Evolutionary conservation across 2,888 invertebrate species (phyloP).

Genomic region (Cepaea hortensis): DNA sequence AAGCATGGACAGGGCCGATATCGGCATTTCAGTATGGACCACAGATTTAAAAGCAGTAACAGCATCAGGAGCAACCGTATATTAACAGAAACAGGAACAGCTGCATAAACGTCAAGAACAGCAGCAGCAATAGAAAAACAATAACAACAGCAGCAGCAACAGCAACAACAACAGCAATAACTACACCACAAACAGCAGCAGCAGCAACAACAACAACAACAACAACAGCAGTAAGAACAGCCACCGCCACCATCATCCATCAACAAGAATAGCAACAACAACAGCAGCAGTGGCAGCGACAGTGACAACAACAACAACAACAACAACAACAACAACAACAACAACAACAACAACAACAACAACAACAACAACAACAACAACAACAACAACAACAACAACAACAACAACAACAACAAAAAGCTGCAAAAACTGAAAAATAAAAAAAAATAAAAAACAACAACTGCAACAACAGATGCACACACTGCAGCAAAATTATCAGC

Average conservation of each 20-base stretch:
- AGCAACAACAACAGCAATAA: background rate
- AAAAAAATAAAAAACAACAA: too few species aligned
- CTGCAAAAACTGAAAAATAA: too few species aligned
- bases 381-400: too few species aligned
- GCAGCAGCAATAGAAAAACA: background rate
- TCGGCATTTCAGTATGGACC: too few species aligned
- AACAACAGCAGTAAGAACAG: background rate
- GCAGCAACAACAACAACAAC: background rate
- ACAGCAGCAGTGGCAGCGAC: background rate
- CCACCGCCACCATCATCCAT: background rate
- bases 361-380: too few species aligned
- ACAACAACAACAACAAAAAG: too few species aligned
- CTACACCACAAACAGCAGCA: background rate
- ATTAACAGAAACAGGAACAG: background rate
- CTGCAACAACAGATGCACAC: too few species aligned
- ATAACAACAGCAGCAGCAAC: background rate
- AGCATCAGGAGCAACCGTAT: background rate
- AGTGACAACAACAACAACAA: background rate
- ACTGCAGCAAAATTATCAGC: too few species aligned
- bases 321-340: too few species aligned
- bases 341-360: too few species aligned
- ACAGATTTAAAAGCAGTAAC: too few species aligned
- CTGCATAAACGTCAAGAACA: background rate
- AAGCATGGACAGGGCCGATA: too few species aligned
- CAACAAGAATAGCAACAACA: background rate